These are phyloP conservation scores for Cyprinella venusta DNA, from an alignment of 2,797 vertebrate genomes.

Conservation along the genomic window DNA sequence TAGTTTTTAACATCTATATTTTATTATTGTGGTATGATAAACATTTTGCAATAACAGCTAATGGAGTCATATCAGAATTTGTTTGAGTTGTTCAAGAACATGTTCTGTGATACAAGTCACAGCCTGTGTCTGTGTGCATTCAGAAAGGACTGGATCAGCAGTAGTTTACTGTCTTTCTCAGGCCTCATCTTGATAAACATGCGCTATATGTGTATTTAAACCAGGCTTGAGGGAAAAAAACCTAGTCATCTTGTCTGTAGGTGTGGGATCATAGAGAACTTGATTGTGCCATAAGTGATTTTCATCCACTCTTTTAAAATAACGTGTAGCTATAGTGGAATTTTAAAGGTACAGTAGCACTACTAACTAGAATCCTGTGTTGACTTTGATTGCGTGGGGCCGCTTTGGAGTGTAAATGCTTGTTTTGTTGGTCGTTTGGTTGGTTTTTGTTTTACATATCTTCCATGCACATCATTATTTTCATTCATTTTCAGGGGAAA, in stretches of 20 bases:
- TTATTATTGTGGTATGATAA: constrained; percentile 66
- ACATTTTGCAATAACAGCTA: constrained; percentile 81
- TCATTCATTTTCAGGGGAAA: constrained; percentile 52
- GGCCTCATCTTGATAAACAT: constrained; percentile 66
- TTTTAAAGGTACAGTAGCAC: constrained; percentile 54
- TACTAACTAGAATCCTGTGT: constrained; percentile 55
- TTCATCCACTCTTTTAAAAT: constrained; percentile 57
- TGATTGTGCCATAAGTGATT: constrained; percentile 70
- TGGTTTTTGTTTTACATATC: constrained; percentile 14
- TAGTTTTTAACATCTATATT: constrained; percentile 71
- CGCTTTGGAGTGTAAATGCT: constrained; percentile 57
- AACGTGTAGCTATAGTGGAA: constrained; percentile 53
- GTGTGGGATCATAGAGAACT: constrained; percentile 55
- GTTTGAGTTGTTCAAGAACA: constrained; percentile 51
- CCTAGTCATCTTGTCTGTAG: constrained; percentile 63
- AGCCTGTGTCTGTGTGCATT: constrained; percentile 48
- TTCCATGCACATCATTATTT: constrained; percentile 40
- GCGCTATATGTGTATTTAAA: constrained; percentile 61
- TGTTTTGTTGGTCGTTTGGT: constrained; percentile 38
- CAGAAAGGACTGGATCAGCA: constrained; percentile 63
- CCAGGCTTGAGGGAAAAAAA: constrained; percentile 53
- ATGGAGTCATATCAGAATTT: constrained; percentile 70
- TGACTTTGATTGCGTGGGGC: constrained; percentile 50
- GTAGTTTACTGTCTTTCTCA: constrained; percentile 66
- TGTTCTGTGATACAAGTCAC: constrained; percentile 48